These are phyloP conservation scores for Plagiodera versicolora DNA, from an alignment of 2,888 invertebrate genomes.

Conservation along the genomic window DNA sequence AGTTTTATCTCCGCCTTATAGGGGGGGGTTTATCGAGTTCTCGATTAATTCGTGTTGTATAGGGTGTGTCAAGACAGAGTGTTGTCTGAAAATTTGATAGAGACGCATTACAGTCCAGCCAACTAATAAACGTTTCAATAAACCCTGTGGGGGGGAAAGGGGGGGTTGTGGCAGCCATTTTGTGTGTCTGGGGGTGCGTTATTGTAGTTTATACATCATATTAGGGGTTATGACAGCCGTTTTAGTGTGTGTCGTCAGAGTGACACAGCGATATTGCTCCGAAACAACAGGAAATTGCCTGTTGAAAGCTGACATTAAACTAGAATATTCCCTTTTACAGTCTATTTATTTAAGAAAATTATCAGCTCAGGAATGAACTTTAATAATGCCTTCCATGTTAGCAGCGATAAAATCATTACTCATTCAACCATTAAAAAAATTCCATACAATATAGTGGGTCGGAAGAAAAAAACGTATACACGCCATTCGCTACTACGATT, in stretches of 20 bases:
- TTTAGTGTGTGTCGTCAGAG: background rate
- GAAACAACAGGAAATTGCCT: background rate
- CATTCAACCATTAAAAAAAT: too few relatives aligned
- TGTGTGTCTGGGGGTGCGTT: slow-evolving; percentile 19
- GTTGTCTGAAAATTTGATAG: too few relatives aligned
- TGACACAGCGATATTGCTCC: background rate
- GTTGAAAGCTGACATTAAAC: background rate
- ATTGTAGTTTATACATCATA: slow-evolving; percentile 20
- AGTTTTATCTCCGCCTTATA: slow-evolving; percentile 16
- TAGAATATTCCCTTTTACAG: too few relatives aligned
- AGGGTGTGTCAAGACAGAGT: background rate
- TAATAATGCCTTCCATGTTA: too few relatives aligned
- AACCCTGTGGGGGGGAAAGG: too few relatives aligned
- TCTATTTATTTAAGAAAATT: too few relatives aligned
- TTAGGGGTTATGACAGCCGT: slow-evolving; percentile 15
- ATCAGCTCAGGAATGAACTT: too few relatives aligned
- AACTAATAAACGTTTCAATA: slow-evolving; percentile 26
- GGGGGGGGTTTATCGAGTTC: background rate
- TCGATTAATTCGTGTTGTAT: background rate
- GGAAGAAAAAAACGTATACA: background rate
- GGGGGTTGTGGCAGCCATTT: too few relatives aligned
- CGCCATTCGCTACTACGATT: background rate
- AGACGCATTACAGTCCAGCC: too few relatives aligned
- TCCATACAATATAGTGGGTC: too few relatives aligned
- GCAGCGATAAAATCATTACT: too few relatives aligned